Base-by-base conservation (phyloP, 2,797 vertebrate genomes). In the Rhodeus uyekii region DNA sequence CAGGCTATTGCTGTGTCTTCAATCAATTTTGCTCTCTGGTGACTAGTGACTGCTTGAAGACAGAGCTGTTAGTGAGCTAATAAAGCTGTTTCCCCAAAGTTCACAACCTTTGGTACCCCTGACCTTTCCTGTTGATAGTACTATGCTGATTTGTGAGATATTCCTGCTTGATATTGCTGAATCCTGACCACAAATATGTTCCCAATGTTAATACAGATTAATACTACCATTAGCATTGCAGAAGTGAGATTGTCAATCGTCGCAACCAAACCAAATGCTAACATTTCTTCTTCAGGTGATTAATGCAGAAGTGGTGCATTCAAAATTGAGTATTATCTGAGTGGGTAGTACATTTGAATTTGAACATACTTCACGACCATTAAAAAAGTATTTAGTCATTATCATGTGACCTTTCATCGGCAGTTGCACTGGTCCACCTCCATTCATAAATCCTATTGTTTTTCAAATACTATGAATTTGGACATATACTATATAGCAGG, bases 11-110 rank as follows among this genome's bases (percentile, higher is more conserved):
- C 50, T 88, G 61, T 76, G 53, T 86, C 64, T 67, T 89, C 39
- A 80, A 78, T 77, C 60, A 18, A 32, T 81, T 86, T 83, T 83
- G 48, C 74, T 78, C 82, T 86, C 68, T 44, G n/a, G 50, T 64
- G 14, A 83, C 84, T 87, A 90, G 87, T 87, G 89, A 85, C 87
- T 82, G 88, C 88, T 86, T 91, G 90, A 91, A 89, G 90, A 86
- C 85, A 60, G 58, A 39, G 68, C 60, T 67, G 32, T 82, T 78
- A 75, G 89, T 89, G 55, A 71, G 82, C 89, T 90, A 92, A 92
- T 91, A 89, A 92, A 87, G 87, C 61, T 85, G 39, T 81, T 82
- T 84, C 83, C 79, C 76, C 24, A 14, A 85, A 90, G 87, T 91
- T 91, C 88, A 71, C 78, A 78, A 89, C 90, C 91, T 91, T 72